Evolutionary conservation across 2,113 vertebrate genomes (phyloP).

Genomic region (Ellobius talpinus): DNA sequence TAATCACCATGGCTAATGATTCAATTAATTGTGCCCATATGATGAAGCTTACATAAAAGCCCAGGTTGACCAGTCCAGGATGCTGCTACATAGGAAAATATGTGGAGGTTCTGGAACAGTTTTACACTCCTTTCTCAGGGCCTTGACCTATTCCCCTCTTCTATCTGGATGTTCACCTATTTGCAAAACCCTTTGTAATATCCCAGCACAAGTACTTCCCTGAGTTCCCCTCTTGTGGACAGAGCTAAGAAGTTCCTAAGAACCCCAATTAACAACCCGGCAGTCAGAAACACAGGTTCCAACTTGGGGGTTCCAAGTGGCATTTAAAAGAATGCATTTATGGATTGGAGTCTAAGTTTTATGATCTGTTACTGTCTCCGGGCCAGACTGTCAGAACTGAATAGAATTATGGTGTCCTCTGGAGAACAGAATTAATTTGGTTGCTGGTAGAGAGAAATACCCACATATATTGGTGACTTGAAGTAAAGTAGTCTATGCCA

Average conservation of each 20-base stretch:
- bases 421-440: background rate
- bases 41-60: background rate
- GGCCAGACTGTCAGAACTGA: background rate
- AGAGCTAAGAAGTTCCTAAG: background rate
- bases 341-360: background rate
- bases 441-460: background rate
- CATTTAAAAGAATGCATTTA: background rate
- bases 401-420: background rate
- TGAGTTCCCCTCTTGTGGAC: background rate
- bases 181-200: background rate
- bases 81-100: background rate
- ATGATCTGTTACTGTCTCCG: background rate
- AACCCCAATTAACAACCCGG: background rate
- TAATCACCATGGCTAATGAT: background rate
- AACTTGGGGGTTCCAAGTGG: background rate
- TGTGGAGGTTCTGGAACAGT: background rate
- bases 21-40: background rate
- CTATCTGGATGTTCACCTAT: background rate
- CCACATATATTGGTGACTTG: background rate
- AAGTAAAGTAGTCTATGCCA: background rate
- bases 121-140: background rate
- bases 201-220: background rate
- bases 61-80: background rate
- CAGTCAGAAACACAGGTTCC: background rate
- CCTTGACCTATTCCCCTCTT: background rate